phyloP scores from a whole-genome alignment of 2,113 vertebrate species.

The Proteles cristata region DNA sequence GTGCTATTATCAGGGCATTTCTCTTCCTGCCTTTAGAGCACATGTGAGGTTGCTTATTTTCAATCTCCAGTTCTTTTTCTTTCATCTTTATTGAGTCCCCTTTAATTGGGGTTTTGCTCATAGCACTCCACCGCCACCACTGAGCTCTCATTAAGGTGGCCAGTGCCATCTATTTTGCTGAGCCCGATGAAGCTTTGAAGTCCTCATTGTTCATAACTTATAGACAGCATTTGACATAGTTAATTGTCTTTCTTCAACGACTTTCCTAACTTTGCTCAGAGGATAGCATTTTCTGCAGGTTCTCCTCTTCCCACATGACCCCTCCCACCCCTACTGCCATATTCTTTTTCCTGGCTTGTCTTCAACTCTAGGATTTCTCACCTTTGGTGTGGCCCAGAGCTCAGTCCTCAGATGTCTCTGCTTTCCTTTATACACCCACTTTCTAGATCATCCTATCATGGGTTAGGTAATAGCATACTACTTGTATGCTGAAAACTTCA shows the following conservation, averaged over 20 bases:
- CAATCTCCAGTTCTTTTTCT: background rate
- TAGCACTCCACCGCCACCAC: no score
- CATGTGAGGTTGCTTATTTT: background rate
- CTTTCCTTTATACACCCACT: background rate
- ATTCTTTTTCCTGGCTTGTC: background rate
- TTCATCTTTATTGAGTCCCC: background rate
- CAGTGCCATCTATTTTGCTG: background rate
- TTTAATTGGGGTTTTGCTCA: no score
- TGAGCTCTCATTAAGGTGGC: background rate
- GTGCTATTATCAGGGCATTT: background rate
- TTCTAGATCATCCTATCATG: background rate
- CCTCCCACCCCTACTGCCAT: background rate
- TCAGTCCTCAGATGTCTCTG: background rate
- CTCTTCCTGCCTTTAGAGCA: background rate
- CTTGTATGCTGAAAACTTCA: background rate
- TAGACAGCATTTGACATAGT: background rate
- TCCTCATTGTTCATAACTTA: background rate
- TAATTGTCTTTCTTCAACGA: background rate
- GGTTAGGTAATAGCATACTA: background rate
- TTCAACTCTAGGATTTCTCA: background rate
- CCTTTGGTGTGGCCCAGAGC: background rate
- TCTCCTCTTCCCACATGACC: background rate
- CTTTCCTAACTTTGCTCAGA: background rate
- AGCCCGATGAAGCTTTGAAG: background rate
- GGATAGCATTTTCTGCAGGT: background rate